These are phyloP conservation scores for Eristalinus aeneus DNA, from an alignment of 2,888 invertebrate species.

Conservation along the genomic window DNA sequence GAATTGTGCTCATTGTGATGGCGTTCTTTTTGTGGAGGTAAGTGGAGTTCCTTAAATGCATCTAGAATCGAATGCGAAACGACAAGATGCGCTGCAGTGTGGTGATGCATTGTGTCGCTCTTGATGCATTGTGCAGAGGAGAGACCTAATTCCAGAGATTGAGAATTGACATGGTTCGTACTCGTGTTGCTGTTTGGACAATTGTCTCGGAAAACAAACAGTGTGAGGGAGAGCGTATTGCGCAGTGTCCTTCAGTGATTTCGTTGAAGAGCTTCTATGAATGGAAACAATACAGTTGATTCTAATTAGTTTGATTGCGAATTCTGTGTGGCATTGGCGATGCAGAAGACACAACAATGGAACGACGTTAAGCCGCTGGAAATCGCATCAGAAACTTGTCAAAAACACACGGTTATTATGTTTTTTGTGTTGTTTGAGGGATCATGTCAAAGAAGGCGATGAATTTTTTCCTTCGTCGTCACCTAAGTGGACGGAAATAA, in stretches of 20 bases:
- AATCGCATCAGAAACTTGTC: neutral
- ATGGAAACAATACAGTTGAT: constrained; percentile 43
- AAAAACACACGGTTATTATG: neutral
- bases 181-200: constrained; percentile 36
- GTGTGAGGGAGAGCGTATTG: constrained; percentile 18
- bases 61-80: neutral
- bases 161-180: constrained; percentile 39
- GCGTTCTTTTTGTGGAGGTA: constrained; percentile 89
- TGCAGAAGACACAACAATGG: constrained; percentile 3
- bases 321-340: constrained; percentile 29
- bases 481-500: neutral
- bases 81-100: neutral
- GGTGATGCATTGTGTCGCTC: constrained; percentile 25
- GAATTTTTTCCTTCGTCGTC: neutral
- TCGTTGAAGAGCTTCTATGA: constrained; percentile 19
- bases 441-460: neutral
- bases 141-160: constrained; percentile 19
- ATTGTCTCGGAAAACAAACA: constrained; percentile 9
- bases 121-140: constrained; percentile 32
- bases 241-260: constrained; percentile 53
- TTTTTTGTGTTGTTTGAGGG: neutral
- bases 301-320: constrained; percentile 58
- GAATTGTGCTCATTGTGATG: constrained; percentile 85
- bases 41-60: constrained; percentile 77
- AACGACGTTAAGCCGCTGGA: constrained; percentile 38